Conservation (phyloP, 2,888 invertebrate genomes). For the Heliconius charithonia region DNA sequence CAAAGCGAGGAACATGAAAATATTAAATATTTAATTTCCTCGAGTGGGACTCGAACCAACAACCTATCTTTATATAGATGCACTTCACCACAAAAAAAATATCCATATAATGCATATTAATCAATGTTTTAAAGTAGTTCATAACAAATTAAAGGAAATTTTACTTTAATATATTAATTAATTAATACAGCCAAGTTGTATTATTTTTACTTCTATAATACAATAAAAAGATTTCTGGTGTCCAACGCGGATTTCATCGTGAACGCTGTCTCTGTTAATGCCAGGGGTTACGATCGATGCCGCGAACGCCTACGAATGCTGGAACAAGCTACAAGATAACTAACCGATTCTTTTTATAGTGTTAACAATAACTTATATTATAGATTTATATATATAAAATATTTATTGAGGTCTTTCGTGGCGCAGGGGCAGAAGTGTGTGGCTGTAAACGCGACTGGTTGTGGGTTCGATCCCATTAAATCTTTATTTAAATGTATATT, state of each 20-base stretch:
- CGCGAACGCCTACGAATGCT: slow-evolving; percentile 51
- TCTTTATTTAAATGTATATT: too few relatives aligned
- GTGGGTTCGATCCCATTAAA: too few relatives aligned
- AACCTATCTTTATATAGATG: too few relatives aligned
- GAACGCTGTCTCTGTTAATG: slow-evolving; percentile 71
- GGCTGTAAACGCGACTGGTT: too few relatives aligned
- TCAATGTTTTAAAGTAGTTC: not conserved
- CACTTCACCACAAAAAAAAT: too few relatives aligned
- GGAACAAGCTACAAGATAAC: not conserved
- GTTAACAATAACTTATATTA: not conserved
- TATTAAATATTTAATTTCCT: too few relatives aligned
- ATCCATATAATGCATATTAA: too few relatives aligned
- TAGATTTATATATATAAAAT: not conserved
- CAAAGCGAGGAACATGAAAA: too few relatives aligned
- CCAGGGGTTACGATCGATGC: slow-evolving; percentile 80
- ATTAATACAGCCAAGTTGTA: not conserved
- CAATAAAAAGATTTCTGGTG: slow-evolving; percentile 1
- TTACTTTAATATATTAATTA: not conserved
- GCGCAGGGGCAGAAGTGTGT: too few relatives aligned
- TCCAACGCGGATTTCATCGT: slow-evolving; percentile 58
- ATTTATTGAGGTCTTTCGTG: too few relatives aligned
- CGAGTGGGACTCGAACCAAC: too few relatives aligned
- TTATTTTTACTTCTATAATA: not conserved
- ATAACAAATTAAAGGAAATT: not conserved
- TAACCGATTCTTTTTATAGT: not conserved